Conservation (phyloP, 2,797 vertebrate genomes). For the Sebastes umbrosus region DNA sequence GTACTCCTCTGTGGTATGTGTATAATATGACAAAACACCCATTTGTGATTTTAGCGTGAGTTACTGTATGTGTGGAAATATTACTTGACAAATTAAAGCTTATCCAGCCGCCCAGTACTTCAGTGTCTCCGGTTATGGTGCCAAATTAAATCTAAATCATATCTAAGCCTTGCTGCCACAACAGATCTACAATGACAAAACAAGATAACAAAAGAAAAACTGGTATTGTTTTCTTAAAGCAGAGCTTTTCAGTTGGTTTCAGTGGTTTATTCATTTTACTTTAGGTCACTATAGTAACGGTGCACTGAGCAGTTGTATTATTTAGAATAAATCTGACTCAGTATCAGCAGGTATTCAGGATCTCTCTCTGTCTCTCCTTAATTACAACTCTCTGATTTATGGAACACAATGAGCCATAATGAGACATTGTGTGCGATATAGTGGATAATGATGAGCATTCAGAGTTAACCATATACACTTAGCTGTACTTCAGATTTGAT, state of each 20-base stretch:
- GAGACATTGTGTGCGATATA: neutral
- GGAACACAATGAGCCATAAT: neutral
- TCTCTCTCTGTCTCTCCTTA: neutral
- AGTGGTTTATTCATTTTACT: neutral
- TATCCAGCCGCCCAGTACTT: too few relatives aligned
- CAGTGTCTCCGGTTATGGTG: neutral
- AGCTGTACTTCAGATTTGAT: neutral
- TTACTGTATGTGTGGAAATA: too few relatives aligned
- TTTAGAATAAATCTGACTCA: too few relatives aligned
- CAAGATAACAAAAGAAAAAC: neutral
- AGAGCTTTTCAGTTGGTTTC: neutral
- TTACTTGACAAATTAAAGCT: too few relatives aligned
- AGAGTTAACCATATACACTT: neutral
- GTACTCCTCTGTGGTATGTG: neutral
- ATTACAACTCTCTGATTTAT: neutral
- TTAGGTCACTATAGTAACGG: neutral
- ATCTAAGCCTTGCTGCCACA: too few relatives aligned
- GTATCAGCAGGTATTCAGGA: too few relatives aligned
- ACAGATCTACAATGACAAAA: neutral
- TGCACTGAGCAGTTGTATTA: too few relatives aligned
- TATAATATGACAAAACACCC: too few relatives aligned
- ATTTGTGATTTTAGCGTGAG: too few relatives aligned
- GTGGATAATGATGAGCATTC: neutral
- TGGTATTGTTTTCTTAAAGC: neutral
- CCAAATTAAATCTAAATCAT: neutral